A percentile compares a stretch with the other conserved stretches of the same genome.
Conservation (phyloP, 2,888 invertebrate species). For the Luperina testacea region DNA sequence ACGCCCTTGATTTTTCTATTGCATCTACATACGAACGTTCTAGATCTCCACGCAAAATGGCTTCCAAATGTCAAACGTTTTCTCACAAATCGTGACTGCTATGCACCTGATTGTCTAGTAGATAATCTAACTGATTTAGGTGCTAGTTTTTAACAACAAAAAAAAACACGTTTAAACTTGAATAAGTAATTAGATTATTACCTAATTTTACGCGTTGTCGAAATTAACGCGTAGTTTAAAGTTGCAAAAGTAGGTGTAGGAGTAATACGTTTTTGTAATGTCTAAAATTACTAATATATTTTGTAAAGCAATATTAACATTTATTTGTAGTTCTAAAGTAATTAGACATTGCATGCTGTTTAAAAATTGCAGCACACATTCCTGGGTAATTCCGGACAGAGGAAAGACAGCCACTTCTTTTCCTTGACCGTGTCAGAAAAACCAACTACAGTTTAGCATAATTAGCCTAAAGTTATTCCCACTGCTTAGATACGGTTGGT, state of each 20-base stretch:
- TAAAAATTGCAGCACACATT: not conserved
- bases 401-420: not conserved
- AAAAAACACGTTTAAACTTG: constrained; percentile 24
- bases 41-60: constrained; percentile 62
- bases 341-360: not conserved
- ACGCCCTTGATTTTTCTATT: constrained; percentile 66
- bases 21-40: constrained; percentile 59
- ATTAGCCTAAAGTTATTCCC: not conserved
- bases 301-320: constrained; percentile 18
- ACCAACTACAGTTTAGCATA: not conserved
- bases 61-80: constrained; percentile 70
- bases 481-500: not conserved
- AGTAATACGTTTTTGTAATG: constrained; percentile 52
- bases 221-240: constrained; percentile 43
- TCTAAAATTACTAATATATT: constrained; percentile 24
- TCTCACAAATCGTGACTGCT: constrained; percentile 67
- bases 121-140: constrained; percentile 62
- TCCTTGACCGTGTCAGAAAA: not conserved
- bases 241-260: constrained; percentile 28
- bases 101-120: constrained; percentile 66
- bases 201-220: constrained; percentile 42
- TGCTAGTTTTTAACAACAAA: constrained; percentile 26
- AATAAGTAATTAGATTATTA: constrained; percentile 44
- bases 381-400: not conserved
- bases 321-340: constrained; percentile 18